Evolutionary conservation across 1,140 invertebrate species (phyloP).

Genomic region (Diplogasteroides magnus): DNA sequence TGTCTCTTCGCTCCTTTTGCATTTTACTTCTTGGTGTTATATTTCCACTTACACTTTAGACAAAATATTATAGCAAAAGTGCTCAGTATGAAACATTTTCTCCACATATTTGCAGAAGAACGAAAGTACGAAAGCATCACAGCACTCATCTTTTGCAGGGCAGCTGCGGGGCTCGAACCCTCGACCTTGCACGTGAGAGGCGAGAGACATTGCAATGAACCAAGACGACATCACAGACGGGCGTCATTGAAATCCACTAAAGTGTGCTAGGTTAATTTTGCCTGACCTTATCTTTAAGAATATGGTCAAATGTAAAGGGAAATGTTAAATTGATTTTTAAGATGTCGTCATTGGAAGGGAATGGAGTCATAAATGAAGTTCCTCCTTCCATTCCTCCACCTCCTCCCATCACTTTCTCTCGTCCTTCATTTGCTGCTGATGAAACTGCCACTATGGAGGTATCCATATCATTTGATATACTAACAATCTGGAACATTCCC

Average conservation of each 20-base stretch:
- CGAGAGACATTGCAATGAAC: neutral
- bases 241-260: neutral
- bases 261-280: neutral
- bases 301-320: too few relatives aligned
- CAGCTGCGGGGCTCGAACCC: neutral
- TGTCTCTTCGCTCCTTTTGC: neutral
- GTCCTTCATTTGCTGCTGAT: neutral
- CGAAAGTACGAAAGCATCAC: neutral
- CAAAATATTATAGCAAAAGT: neutral
- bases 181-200: neutral
- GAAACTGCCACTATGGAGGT: neutral
- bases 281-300: neutral
- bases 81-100: neutral
- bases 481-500: neutral
- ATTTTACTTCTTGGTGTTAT: neutral
- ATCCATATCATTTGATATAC: neutral
- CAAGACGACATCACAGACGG: neutral
- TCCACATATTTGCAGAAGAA: neutral
- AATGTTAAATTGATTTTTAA: too few relatives aligned
- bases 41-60: neutral
- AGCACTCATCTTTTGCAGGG: neutral
- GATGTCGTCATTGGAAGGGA: too few relatives aligned
- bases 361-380: neutral
- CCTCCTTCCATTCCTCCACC: neutral
- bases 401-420: neutral